These are phyloP conservation scores for Meloidogyne chitwoodi DNA, from an alignment of 1,140 invertebrate genomes.

Conservation along the genomic window DNA sequence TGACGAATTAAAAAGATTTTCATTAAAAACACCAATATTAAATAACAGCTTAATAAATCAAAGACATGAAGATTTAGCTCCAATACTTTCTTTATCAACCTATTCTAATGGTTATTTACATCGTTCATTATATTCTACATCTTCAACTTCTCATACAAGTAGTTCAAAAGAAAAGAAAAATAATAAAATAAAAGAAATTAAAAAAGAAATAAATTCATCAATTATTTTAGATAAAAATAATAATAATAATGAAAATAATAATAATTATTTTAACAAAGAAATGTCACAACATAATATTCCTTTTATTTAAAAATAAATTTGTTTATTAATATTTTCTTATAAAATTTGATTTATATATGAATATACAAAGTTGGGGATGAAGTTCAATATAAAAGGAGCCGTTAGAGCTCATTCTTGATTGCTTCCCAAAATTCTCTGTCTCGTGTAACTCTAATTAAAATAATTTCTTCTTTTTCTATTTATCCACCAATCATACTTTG, in stretches of 20 bases:
- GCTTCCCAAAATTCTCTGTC: no score
- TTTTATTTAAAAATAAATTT: neutral
- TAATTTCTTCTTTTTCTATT: no score
- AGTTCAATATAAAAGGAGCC: no score
- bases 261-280: neutral
- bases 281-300: neutral
- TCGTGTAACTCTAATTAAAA: no score
- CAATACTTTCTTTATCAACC: constrained; percentile 24
- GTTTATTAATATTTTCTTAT: no score
- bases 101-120: constrained; percentile 25
- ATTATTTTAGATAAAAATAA: neutral
- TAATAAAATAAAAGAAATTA: constrained; percentile 12
- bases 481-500: no score
- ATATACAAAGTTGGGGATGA: no score
- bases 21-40: constrained; percentile 2
- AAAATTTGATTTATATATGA: no score
- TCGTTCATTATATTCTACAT: constrained; percentile 19
- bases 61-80: neutral
- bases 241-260: neutral
- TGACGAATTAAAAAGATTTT: constrained; percentile 20
- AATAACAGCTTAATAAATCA: neutral
- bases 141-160: neutral
- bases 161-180: constrained; percentile 8
- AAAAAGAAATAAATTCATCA: neutral
- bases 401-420: no score